Base-by-base conservation (phyloP, 2,797 vertebrate species). In the Distichodus sexfasciatus region DNA sequence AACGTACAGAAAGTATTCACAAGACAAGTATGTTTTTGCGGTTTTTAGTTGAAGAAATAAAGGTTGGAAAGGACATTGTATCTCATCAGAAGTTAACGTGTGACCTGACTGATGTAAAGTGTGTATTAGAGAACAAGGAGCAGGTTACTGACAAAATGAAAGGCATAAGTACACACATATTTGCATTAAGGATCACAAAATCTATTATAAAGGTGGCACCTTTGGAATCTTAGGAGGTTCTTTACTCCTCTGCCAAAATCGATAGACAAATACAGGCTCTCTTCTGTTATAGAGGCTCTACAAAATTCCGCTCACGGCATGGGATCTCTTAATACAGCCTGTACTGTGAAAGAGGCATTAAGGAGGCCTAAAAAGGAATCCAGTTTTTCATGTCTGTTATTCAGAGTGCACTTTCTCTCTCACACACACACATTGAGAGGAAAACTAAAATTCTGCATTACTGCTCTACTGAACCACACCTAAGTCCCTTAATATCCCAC, bases 211-310 rank as follows among this genome's bases (percentile, higher is more conserved):
- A 76, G 75, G 77, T 51, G 0, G 77, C 80, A 88, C 87, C 83
- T 69, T 65, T 69, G 88, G 88, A 89, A 84, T 82, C 86, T 82
- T 87, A 66, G 69, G 87, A 67, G 36, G 21, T 24, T 73, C 89
- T 91, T 91, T 94, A 89, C 92, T 90, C 88, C 79, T 79, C 82
- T 79, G 89, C 88, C 85, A 81, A 86, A 84, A 67, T 75, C 84
- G 84, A 87, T 76, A 81, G 78, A 88, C 14, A 79, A 88, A 86
- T 85, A 91, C 91, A 93, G 91, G 89, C 83, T 80, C 53, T 89
- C 86, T 82, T 89, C 88, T 90, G 92, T 92, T 91, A 83, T 86
- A 86, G 84, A 87, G 83, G 82, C 85, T 86, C 88, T 75, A 83
- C 83, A 83, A 82, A 83, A 29, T 62, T 69, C 60, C 62, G n/a